Evolutionary conservation across 2,113 vertebrate species (phyloP).

Genomic region (Triplophysa siluroides): DNA sequence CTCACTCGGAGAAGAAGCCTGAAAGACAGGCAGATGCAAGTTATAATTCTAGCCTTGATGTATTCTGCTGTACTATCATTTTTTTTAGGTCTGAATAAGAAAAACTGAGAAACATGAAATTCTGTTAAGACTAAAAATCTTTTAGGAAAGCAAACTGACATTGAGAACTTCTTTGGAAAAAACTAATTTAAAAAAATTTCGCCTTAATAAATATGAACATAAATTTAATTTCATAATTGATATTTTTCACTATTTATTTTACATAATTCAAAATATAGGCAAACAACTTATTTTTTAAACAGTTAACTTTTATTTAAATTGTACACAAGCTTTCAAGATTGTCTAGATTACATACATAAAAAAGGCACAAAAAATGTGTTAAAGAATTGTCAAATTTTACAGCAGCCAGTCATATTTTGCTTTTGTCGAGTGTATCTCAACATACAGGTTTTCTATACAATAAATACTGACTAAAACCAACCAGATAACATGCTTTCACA

Average conservation of each 20-base stretch:
- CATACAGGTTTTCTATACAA: constrained; percentile 82
- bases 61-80: not conserved
- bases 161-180: too few species aligned
- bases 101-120: not conserved
- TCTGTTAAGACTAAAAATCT: not conserved
- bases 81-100: not conserved
- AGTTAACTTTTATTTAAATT: constrained; percentile 93
- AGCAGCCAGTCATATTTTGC: constrained; percentile 66
- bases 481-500: constrained; percentile 83
- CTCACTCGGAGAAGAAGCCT: constrained; percentile 74
- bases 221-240: too few species aligned
- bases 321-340: constrained; percentile 94
- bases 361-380: constrained; percentile 96
- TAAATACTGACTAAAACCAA: constrained; percentile 68
- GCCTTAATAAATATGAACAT: too few species aligned
- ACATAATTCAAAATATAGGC: too few species aligned
- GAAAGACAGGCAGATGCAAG: constrained; percentile 58
- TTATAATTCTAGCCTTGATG: not conserved
- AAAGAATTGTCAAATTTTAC: constrained; percentile 81
- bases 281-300: constrained; percentile 60
- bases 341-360: constrained; percentile 94
- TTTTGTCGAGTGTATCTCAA: constrained; percentile 91
- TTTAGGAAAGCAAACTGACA: not conserved
- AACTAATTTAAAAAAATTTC: too few species aligned
- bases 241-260: too few species aligned